Conservation (phyloP, 2,797 vertebrate species). For the Hemibagrus guttatus region DNA sequence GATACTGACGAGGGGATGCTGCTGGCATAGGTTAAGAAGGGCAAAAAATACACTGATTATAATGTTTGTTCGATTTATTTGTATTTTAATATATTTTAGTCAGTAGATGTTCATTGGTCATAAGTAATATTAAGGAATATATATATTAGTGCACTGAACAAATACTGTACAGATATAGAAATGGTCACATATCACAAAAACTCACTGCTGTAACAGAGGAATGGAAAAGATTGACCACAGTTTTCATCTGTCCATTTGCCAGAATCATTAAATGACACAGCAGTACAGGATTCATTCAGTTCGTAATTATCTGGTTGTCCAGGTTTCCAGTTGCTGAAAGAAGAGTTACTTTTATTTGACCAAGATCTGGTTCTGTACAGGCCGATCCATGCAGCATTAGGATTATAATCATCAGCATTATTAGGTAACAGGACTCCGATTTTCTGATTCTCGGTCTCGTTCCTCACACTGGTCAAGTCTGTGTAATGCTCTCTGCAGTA, state of each 20-base stretch:
- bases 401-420: background rate
- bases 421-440: background rate
- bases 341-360: slow-evolving; percentile 11
- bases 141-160: background rate
- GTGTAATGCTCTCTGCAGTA: slow-evolving; percentile 44
- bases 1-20: background rate
- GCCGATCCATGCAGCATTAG: background rate
- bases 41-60: background rate
- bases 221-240: background rate
- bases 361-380: background rate
- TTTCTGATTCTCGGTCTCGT: background rate
- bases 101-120: background rate
- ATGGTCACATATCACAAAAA: background rate
- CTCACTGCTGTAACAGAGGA: slow-evolving; percentile 1
- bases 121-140: background rate
- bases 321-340: background rate
- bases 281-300: background rate
- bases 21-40: background rate
- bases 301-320: background rate
- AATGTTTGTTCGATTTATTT: background rate
- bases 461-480: slow-evolving; percentile 33
- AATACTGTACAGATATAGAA: background rate
- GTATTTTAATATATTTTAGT: background rate
- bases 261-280: background rate
- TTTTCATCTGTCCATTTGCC: slow-evolving; percentile 6